Evolutionary conservation across 2,888 invertebrate genomes (phyloP).

Genomic region (Meiosimyza decipiens): DNA sequence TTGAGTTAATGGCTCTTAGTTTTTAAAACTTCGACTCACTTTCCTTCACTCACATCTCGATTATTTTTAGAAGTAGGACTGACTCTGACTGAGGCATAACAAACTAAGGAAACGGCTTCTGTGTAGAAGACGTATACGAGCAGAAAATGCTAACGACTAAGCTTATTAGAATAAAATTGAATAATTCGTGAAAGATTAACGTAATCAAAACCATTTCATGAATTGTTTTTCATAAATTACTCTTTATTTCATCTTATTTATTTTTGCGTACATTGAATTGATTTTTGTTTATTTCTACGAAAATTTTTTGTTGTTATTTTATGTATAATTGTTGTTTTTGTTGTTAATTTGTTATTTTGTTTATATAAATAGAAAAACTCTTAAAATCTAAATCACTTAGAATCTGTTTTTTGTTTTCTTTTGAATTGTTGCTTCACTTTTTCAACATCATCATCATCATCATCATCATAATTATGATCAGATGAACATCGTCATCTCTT

Average conservation of each 20-base stretch:
- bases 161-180: neutral
- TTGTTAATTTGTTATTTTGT: constrained; percentile 2
- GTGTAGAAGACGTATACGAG: no score
- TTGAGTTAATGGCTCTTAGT: no score
- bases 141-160: no score
- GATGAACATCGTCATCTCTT: neutral
- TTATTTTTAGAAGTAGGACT: no score
- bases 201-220: neutral
- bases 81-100: no score
- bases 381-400: constrained; percentile 30
- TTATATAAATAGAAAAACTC: constrained; percentile 34
- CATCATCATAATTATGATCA: constrained; percentile 11
- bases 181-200: neutral
- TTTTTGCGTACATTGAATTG: constrained; percentile 21
- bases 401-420: constrained; percentile 28
- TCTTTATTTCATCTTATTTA: constrained; percentile 28
- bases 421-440: constrained; percentile 10
- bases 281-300: constrained; percentile 26
- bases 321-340: constrained; percentile 12
- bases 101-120: no score
- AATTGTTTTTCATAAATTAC: constrained; percentile 28
- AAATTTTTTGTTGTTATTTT: constrained; percentile 20
- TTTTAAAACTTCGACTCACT: no score
- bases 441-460: neutral
- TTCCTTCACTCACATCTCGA: no score